A percentile compares a stretch with the other conserved stretches of the same genome.
These are phyloP conservation scores for Gibbula magus DNA, from an alignment of 2,888 invertebrate species.

Conservation along the genomic window DNA sequence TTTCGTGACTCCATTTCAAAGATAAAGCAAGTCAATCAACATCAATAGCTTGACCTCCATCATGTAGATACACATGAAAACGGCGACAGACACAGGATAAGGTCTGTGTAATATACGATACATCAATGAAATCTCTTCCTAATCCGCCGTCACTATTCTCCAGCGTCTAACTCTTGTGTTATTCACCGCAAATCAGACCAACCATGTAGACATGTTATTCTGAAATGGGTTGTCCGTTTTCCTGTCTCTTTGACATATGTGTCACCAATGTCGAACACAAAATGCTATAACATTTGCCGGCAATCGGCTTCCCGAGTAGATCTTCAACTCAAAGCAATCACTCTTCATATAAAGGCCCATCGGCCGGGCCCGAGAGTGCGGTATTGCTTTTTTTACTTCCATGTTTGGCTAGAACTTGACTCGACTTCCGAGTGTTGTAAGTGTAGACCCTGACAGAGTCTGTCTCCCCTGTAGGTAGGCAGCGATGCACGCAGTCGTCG, in stretches of 20 bases:
- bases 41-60: neutral
- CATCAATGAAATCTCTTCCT: neutral
- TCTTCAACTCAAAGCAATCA: constrained; percentile 39
- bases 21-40: constrained; percentile 5
- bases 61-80: too few species aligned
- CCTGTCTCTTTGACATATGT: neutral
- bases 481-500: neutral
- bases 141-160: constrained; percentile 11
- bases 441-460: constrained; percentile 11
- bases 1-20: neutral
- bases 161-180: neutral
- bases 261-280: constrained; percentile 5
- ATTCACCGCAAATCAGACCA: constrained; percentile 10
- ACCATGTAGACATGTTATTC: neutral
- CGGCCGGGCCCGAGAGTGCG: constrained; percentile 33
- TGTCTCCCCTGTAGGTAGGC: neutral
- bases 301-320: constrained; percentile 17
- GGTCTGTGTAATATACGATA: constrained; percentile 4
- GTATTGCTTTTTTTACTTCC: constrained; percentile 19
- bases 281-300: constrained; percentile 1
- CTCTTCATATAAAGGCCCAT: constrained; percentile 29
- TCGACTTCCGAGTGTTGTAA: constrained; percentile 23
- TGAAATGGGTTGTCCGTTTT: neutral
- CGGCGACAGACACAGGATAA: too few species aligned
- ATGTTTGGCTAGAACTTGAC: constrained; percentile 16